phyloP scores from a whole-genome alignment of 1,140 invertebrate species.

The Lysiphlebus fabarum region DNA sequence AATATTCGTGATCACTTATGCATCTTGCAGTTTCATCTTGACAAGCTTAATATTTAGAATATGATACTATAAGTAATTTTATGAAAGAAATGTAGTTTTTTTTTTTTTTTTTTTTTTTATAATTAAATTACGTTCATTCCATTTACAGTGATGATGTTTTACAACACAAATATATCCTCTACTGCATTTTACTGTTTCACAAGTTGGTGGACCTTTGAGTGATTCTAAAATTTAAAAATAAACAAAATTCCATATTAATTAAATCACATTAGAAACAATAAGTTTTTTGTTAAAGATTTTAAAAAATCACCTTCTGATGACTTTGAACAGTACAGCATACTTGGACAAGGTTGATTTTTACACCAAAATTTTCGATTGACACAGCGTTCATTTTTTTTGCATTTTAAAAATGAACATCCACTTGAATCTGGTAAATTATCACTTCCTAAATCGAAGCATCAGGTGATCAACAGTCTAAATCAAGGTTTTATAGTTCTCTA shows the following conservation, averaged over 20 bases:
- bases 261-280: no score
- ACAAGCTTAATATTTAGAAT: slow-evolving; percentile 29
- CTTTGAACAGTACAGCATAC: slow-evolving; percentile 40
- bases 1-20: slow-evolving; percentile 33
- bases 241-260: no score
- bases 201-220: slow-evolving; percentile 35
- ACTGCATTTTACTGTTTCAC: slow-evolving; percentile 36
- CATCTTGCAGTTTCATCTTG: slow-evolving; percentile 37
- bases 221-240: slow-evolving; percentile 37
- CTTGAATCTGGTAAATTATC: slow-evolving; percentile 8
- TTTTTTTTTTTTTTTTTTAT: no score
- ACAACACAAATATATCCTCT: slow-evolving; percentile 35
- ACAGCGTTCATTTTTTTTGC: slow-evolving; percentile 32
- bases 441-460: neutral
- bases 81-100: neutral
- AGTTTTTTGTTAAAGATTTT: no score
- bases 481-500: no score
- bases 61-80: neutral
- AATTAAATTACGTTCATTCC: slow-evolving; percentile 35
- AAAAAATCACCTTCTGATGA: slow-evolving; percentile 21
- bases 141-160: slow-evolving; percentile 32
- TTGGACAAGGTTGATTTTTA: slow-evolving; percentile 35
- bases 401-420: slow-evolving; percentile 32
- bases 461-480: no score
- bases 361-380: slow-evolving; percentile 41